A percentile compares a stretch with the other conserved stretches of the same genome.
These are phyloP conservation scores for Plemyria rubiginata DNA, from an alignment of 2,888 invertebrate species.

Conservation along the genomic window DNA sequence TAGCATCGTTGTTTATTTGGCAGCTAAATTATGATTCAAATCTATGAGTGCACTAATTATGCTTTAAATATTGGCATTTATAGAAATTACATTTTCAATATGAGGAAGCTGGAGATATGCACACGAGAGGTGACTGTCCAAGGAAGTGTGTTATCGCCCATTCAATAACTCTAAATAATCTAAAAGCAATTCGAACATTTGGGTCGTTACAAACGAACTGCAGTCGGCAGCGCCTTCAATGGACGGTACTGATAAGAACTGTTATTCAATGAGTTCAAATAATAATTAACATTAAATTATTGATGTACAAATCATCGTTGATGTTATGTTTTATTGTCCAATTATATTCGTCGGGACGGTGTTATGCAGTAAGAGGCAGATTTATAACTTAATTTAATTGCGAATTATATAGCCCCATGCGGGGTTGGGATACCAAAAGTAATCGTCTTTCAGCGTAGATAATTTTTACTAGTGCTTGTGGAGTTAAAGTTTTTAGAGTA, in stretches of 20 bases:
- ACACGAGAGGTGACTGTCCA: constrained; percentile 10
- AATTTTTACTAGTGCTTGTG: not conserved
- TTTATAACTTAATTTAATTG: not conserved
- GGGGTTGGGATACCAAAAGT: not conserved
- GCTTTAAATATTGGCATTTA: no score
- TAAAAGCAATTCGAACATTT: constrained; percentile 44
- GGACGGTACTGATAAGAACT: constrained; percentile 48
- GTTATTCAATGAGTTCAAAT: constrained; percentile 74
- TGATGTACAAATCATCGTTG: constrained; percentile 67
- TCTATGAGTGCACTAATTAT: no score
- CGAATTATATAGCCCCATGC: constrained; percentile 2
- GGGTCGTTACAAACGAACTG: constrained; percentile 51
- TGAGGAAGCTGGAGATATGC: no score
- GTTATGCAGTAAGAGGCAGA: constrained; percentile 36
- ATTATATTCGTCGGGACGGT: constrained; percentile 62
- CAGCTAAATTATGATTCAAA: no score
- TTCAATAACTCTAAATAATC: constrained; percentile 30
- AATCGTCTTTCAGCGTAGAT: constrained; percentile 8
- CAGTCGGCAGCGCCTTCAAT: constrained; percentile 47
- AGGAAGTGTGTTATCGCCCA: constrained; percentile 18
- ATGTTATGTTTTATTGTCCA: constrained; percentile 64
- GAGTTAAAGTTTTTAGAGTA: not conserved
- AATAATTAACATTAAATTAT: constrained; percentile 69
- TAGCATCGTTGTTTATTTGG: no score
- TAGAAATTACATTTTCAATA: no score